Base-by-base conservation (phyloP, 1,140 invertebrate genomes). In the Drosophila nikananu region DNA sequence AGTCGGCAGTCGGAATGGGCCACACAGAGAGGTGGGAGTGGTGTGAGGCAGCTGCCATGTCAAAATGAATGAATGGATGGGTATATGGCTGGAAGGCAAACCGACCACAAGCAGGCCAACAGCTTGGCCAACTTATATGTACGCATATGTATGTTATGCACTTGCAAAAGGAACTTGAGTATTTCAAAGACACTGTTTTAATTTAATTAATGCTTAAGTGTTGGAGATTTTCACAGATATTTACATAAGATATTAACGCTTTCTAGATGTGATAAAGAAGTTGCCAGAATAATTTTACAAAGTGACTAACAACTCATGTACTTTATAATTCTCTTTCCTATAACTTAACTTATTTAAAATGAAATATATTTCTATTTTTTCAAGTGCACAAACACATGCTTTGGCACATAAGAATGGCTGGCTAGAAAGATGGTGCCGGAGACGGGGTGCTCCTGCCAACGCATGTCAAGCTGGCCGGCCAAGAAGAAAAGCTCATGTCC, bases 61-160 rank as follows among this genome's bases (percentile, higher is more conserved):
- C 68, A 71, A 89, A 76, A 75, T 76, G 83, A 82, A 86, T 83
- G 80, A 87, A 77, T 81, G 80, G 59, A 77, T 89, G 67, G 63
- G 62, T 71, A 65, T 58, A 73, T 71, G 68, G 39, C 25, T 66
- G 27, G 61, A 27, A 52, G 51, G 74, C 41, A 64, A 80, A 49
- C 49, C 57, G 62, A 78, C 83, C 84, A 67, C 84, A 89, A 81
- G 71, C 81, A 83, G 77, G 63, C 77, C 77, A 79, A 80, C 62
- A 77, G 75, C 64, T 70, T 67, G 77, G 77, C 60, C 65, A 78
- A 77, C 65, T 55, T 59, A 71, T 52, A 57, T 63, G 52, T 37
- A 79, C 59, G 57, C 46, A 66, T n/a, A 35, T 17, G n/a, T n/a
- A n/a, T n/a, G n/a, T n/a, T n/a, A 70, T 12, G 42, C 65, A 64